Conservation (phyloP, 1,140 invertebrate genomes). For the Coelopa frigida region DNA sequence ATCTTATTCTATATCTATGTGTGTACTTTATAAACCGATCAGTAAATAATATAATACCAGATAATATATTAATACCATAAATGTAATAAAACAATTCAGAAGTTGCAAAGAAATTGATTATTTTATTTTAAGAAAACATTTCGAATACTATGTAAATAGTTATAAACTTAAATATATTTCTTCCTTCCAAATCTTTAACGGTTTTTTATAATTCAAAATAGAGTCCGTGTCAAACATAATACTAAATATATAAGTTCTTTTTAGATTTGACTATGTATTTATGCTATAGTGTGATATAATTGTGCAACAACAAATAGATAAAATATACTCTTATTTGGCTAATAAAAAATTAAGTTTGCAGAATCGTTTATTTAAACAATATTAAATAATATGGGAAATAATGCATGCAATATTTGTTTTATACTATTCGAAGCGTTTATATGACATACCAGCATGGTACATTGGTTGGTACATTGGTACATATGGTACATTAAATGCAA, state of each 20-base stretch:
- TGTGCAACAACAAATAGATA: background rate
- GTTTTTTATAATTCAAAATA: background rate
- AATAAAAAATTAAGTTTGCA: background rate
- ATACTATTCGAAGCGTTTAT: background rate
- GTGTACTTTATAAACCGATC: background rate
- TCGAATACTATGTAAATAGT: background rate
- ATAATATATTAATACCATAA: background rate
- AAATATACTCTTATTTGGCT: background rate
- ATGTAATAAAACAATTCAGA: background rate
- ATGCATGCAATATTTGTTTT: background rate
- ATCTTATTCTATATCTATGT: background rate
- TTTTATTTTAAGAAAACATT: background rate
- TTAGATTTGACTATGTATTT: background rate
- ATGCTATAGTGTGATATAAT: background rate
- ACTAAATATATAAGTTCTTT: background rate
- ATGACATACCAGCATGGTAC: too few relatives aligned
- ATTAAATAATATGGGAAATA: background rate
- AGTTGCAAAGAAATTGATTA: background rate
- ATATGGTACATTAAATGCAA: too few relatives aligned
- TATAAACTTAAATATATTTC: background rate
- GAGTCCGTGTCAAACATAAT: background rate
- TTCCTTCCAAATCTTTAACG: background rate
- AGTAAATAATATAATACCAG: background rate
- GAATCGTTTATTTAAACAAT: background rate
- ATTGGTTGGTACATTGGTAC: too few relatives aligned